phyloP scores from a whole-genome alignment of 2,113 vertebrate species.

The Dissostichus mawsoni region DNA sequence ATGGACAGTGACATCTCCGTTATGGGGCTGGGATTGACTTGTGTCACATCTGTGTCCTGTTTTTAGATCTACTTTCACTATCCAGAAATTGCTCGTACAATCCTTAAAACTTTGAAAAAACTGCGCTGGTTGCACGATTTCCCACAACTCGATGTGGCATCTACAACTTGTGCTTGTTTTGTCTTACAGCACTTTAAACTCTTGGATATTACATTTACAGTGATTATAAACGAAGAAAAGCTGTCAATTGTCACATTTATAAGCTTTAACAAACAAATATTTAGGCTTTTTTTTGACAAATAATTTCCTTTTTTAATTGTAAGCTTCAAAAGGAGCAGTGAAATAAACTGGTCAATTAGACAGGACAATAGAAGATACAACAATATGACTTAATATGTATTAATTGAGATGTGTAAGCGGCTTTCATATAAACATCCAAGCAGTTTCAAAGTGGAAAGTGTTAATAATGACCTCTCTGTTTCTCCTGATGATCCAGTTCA shows the following conservation, averaged over 20 bases:
- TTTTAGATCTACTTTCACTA: not conserved
- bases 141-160: not conserved
- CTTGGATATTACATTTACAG: not conserved
- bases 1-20: not conserved
- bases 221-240: not conserved
- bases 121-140: not conserved
- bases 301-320: not conserved
- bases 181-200: not conserved
- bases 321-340: not conserved
- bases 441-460: not conserved
- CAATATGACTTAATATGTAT: too few species aligned
- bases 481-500: constrained; percentile 84
- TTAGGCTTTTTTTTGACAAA: not conserved
- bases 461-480: not conserved
- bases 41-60: not conserved
- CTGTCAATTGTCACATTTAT: not conserved
- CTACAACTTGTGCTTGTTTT: not conserved
- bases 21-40: not conserved
- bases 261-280: not conserved
- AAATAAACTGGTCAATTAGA: not conserved
- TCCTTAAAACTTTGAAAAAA: too few species aligned
- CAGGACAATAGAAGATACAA: too few species aligned
- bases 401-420: too few species aligned
- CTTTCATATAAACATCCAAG: too few species aligned
- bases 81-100: not conserved